Evolutionary conservation across 1,140 invertebrate genomes (phyloP).

Genomic region (Drosophila dunni): DNA sequence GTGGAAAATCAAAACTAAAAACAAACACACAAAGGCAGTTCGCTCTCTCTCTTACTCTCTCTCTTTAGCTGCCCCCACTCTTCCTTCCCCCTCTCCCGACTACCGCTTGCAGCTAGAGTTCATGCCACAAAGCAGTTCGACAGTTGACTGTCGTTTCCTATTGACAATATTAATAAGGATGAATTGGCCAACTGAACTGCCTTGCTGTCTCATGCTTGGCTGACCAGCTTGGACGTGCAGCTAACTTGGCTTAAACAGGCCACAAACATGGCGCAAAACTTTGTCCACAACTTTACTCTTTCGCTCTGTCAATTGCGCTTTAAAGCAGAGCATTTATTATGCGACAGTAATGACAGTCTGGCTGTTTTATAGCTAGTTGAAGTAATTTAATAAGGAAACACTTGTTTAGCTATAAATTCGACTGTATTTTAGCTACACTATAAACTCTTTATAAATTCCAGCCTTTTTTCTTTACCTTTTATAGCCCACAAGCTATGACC

Average conservation of each 20-base stretch:
- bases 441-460: no score
- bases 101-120: conserved; percentile 36
- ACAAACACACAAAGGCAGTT: conserved; percentile 5
- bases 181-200: conserved; percentile 44
- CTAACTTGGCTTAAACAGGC: conserved; percentile 44
- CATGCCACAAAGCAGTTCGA: conserved; percentile 29
- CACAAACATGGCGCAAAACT: conserved; percentile 37
- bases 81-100: not conserved
- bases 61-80: no score
- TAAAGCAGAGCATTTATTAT: not conserved
- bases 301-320: conserved; percentile 16
- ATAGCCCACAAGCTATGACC: no score
- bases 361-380: no score
- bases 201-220: conserved; percentile 37
- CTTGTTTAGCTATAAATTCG: no score
- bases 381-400: no score
- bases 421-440: no score
- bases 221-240: conserved; percentile 19
- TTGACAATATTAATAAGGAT: conserved; percentile 59
- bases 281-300: not conserved
- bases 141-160: conserved; percentile 37
- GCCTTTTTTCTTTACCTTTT: no score
- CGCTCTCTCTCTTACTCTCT: not conserved
- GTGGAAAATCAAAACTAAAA: conserved; percentile 81
- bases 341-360: no score